Conservation (phyloP, 1,140 invertebrate species). For the Anoplolepis gracilipes region DNA sequence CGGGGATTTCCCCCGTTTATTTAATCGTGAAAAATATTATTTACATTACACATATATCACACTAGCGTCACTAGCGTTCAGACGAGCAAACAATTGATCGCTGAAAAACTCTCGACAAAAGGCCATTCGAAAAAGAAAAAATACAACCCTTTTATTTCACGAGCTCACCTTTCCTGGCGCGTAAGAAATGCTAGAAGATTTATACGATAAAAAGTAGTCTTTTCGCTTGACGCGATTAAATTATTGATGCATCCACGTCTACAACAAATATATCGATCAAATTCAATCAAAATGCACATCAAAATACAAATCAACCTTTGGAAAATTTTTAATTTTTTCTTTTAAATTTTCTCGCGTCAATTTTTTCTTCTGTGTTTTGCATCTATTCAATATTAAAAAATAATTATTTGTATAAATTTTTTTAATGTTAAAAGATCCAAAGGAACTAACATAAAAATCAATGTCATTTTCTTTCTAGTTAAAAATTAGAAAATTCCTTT, state of each 20-base stretch:
- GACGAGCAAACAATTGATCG: constrained; percentile 69
- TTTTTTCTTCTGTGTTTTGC: neutral
- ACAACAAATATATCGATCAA: neutral
- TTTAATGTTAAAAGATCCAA: constrained; percentile 20
- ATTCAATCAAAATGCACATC: neutral
- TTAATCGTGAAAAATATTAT: constrained; percentile 83
- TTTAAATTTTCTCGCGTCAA: too few species aligned
- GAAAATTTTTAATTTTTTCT: neutral
- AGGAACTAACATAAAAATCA: neutral
- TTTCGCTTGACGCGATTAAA: neutral
- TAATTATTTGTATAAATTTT: neutral
- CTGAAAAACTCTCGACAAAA: constrained; percentile 56
- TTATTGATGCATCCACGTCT: neutral
- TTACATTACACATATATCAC: constrained; percentile 84
- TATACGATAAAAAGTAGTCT: too few species aligned
- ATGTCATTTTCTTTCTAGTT: neutral
- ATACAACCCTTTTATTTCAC: constrained; percentile 3
- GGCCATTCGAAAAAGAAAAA: constrained; percentile 37
- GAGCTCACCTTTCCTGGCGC: neutral
- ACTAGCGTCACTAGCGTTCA: constrained; percentile 76
- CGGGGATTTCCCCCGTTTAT: constrained; percentile 61
- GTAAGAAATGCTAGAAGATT: constrained; percentile 10
- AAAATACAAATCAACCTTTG: neutral
- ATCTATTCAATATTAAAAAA: neutral
- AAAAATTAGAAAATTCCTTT: neutral